Evolutionary conservation across 2,113 vertebrate genomes (phyloP).

Genomic region (Tychaedon coryphoeus): DNA sequence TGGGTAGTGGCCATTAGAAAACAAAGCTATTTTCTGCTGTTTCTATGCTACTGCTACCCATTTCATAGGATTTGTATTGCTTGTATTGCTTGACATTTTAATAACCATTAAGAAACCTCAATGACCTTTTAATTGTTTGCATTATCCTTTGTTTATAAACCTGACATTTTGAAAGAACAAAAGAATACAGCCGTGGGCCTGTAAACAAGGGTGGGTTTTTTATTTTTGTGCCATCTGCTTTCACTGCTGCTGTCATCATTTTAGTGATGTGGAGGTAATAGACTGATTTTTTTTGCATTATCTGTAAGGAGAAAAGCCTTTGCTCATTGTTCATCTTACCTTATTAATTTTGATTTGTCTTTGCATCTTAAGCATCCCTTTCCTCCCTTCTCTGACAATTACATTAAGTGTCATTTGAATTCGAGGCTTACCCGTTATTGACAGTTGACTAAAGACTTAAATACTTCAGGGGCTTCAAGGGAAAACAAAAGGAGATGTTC

Average conservation of each 20-base stretch:
- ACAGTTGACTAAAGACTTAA: neutral
- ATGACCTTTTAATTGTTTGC: constrained; percentile 18
- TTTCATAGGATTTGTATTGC: neutral
- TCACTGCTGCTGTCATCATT: neutral
- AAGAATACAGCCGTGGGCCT: neutral
- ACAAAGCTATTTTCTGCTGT: neutral
- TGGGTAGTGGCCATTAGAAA: neutral
- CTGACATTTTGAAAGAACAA: constrained; percentile 37
- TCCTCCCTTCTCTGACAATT: neutral
- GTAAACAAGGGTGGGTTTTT: neutral
- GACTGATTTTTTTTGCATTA: neutral
- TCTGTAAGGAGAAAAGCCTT: neutral
- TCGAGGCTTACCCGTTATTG: neutral
- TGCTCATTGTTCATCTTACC: neutral
- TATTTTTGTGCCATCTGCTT: neutral
- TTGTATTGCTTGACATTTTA: constrained; percentile 28
- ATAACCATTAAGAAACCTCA: constrained; percentile 25
- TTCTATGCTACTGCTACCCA: neutral
- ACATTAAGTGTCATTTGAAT: neutral
- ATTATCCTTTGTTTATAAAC: constrained; percentile 1
- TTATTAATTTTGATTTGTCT: neutral
- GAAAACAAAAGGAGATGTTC: neutral
- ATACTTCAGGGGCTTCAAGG: neutral
- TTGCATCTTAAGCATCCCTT: neutral
- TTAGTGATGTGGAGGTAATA: neutral